Evolutionary conservation across 2,888 invertebrate species (phyloP), one percentile per base, ranked within the genome.

Genomic region (Buathra laborator): DNA sequence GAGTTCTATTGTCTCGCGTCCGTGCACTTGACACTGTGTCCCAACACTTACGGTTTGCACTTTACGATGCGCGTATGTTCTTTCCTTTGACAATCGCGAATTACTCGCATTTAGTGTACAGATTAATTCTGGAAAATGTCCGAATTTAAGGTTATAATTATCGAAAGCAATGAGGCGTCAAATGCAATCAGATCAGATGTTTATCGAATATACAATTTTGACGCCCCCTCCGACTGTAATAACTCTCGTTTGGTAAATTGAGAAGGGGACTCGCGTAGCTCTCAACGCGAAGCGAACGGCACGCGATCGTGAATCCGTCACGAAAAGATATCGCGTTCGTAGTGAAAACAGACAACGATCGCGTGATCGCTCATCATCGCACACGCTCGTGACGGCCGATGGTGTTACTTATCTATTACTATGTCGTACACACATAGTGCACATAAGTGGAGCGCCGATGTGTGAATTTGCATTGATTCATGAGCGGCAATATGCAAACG

Each of bases 1-100:
- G 46, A 48, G 7, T 24, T 72, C 37, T 59, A 78, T 77, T 77
- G 82, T 82, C 71, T 51, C 19, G 14, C 66, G 82, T 72, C 72
- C 77, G 10, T 72, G 71, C 48, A 67, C 72, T 76, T 67, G 77
- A 76, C 76, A 72, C 46, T 59, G 59, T 19, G n/a, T n/a, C 48
- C 53, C 24, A 37, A 37, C 59, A 6, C 29, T 29, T 59, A 32
- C 29, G 29, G 59, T 59, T 59, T 32, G 32, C 59, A 32, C 37
- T 12, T 24, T 32, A 6, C 14, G 14, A 59, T 32, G 14, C 14
- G 59, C 59, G 29, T 12, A 29, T 29, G 29, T 14, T 7, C 10
- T 59, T 1, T 9, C 7, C 37, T 9, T 5, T 9, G 37, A 37
- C 37, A 37, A 6, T 59, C n/a, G 59, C 29, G 59, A 10, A 24